Percentiles rank a stretch among this genome's conserved stretches.
phyloP scores from a whole-genome alignment of 2,888 invertebrate genomes.

The Thera obeliscata region DNA sequence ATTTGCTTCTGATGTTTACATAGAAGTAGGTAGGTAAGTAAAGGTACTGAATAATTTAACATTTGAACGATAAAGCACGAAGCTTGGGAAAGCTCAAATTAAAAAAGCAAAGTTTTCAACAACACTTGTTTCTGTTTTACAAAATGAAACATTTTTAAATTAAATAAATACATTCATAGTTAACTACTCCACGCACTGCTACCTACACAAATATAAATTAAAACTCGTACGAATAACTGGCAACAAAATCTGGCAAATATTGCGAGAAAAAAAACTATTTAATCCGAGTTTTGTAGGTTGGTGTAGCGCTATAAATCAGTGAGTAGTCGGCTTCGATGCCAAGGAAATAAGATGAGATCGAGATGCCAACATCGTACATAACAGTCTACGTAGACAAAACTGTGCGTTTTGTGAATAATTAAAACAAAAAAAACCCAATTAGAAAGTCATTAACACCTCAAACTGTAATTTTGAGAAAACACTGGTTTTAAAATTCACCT shows the following conservation, averaged over 20 bases:
- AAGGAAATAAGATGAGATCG: constrained; percentile 82
- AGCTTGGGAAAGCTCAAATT: background rate
- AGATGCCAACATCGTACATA: constrained; percentile 72
- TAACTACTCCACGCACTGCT: constrained; percentile 33
- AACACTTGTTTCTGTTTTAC: constrained; percentile 14
- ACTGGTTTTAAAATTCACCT: background rate
- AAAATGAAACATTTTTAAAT: constrained; percentile 29
- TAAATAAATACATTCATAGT: constrained; percentile 31
- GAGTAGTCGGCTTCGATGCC: constrained; percentile 77
- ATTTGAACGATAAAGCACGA: background rate
- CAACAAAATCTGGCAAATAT: constrained; percentile 56
- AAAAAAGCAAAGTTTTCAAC: constrained; percentile 17
- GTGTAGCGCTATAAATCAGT: constrained; percentile 73
- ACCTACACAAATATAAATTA: constrained; percentile 52
- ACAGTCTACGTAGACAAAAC: constrained; percentile 28
- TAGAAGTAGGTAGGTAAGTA: too few species aligned
- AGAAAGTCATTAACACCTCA: background rate
- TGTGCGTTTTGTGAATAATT: constrained; percentile 33
- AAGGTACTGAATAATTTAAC: background rate
- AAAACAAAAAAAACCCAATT: background rate
- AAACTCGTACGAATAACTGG: constrained; percentile 45
- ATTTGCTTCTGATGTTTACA: background rate
- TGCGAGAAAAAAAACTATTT: constrained; percentile 75
- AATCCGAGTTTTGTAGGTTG: constrained; percentile 82
- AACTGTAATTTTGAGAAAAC: background rate